Evolutionary conservation across 92 coral and sea anemone genomes (phyloP), one percentile per base, ranked within the genome.

Genomic region (Porites evermanni): DNA sequence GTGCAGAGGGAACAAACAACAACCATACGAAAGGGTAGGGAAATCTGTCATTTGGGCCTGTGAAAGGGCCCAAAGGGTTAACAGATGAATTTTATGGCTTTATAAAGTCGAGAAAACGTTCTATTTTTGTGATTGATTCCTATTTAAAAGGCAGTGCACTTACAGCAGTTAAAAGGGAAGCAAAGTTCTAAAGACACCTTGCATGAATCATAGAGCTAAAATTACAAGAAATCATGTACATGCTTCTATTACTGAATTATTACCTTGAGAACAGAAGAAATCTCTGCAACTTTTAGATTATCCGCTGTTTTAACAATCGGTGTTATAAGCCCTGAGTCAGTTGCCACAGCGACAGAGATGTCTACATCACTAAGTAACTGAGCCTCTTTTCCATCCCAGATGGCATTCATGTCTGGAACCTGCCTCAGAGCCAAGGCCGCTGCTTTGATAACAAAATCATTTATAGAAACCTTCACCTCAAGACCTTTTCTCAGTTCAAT

Each of bases 361-460:
- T 97, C 95, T 54, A 95, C 91, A 32, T 92, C 90, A 11, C 82
- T 74, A 24, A 91, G 83, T 9, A 76, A 72, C 53, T 88, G 86
- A 54, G 95, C 92, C 12, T 93, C 91, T 19, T 79, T 74, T 18
- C 91, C 93, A 12, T 92, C 79, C 92, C 95, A 97, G 67, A 83
- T 78, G 18, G 98, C 91, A 78, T 91, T 97, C 88, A 97, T 92
- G 64, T 88, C 90, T 32, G 98, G 97, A 9, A 95, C 92, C 70
- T 82, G 93, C 71, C 84, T 74, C 67, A 97, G 89, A 23, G 93
- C 81, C 38, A 92, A 19, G 13, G 95, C 97, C 0, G 97, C 95
- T 17, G 98, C 94, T 77, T 95, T 97, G 44, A 97, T 94, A 52
- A 97, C 88, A 67, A 97, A 91, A 88, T 97, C 99, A 70, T 97